phyloP scores from a whole-genome alignment of 1,140 invertebrate species.

The Drosophila nebulosa region DNA sequence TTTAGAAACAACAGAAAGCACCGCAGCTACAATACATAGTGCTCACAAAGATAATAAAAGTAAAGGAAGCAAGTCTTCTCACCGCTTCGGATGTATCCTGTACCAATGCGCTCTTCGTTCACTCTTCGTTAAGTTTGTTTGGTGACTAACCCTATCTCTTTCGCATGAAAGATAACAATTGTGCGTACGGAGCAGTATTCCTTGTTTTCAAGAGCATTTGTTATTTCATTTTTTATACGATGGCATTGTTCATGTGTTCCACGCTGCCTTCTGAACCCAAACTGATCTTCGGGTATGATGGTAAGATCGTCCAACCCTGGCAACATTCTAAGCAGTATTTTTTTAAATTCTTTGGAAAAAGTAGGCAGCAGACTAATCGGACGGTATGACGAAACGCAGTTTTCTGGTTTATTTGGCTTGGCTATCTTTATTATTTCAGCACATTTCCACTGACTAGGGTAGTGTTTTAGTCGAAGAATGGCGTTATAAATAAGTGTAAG shows the following conservation, averaged over 20 bases:
- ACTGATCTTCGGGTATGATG: not conserved
- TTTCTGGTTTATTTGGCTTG: not conserved
- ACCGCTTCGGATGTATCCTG: no score
- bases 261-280: not conserved
- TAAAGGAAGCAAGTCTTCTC: no score
- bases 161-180: no score
- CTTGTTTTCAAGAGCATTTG: not conserved
- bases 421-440: not conserved
- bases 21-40: no score
- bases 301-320: not conserved
- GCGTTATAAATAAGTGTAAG: not conserved
- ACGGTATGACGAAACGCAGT: not conserved
- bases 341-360: not conserved
- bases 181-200: not conserved
- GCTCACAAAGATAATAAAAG: no score
- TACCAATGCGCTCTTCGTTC: no score
- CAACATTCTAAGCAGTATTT: not conserved
- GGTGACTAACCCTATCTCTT: no score
- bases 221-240: no score
- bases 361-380: not conserved
- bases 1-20: no score
- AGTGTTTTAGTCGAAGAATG: not conserved
- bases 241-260: not conserved
- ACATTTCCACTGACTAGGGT: not conserved
- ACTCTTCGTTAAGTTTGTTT: no score